Percentiles rank a stretch among this genome's conserved stretches.
These are phyloP conservation scores for Taxidea taxus DNA, from an alignment of 2,113 vertebrate species.

Conservation along the genomic window DNA sequence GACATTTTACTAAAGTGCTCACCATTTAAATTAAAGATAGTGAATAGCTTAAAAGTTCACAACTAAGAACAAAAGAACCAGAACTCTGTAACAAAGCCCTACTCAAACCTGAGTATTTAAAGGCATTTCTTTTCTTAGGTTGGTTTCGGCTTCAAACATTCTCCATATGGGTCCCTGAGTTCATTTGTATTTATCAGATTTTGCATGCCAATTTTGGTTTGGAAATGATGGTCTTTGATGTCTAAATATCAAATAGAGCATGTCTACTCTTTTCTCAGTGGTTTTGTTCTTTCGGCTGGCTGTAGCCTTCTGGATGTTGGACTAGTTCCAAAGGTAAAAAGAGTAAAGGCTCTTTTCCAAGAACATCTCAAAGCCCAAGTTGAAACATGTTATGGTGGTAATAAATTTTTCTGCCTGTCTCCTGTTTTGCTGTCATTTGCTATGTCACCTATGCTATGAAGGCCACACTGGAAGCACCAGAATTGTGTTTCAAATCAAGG, in stretches of 20 bases:
- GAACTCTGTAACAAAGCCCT: not conserved
- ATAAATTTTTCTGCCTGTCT: conserved; percentile 10
- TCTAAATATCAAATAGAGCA: conserved; percentile 6
- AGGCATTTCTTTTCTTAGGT: not conserved
- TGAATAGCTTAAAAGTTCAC: conserved; percentile 42
- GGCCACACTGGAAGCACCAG: not conserved
- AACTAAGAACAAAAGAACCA: not conserved
- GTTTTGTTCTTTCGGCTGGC: not conserved
- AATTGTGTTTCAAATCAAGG: conserved; percentile 20
- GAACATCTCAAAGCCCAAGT: not conserved
- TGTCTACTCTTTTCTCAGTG: not conserved
- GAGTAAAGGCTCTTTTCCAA: conserved; percentile 24
- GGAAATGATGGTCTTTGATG: not conserved
- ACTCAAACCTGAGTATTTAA: not conserved
- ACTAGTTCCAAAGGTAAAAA: conserved; percentile 44
- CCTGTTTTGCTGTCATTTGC: not conserved
- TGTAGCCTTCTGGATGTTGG: conserved; percentile 1
- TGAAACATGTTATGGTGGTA: not conserved
- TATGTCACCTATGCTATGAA: not conserved
- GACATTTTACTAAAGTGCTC: not conserved
- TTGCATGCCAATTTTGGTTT: conserved; percentile 13
- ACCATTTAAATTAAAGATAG: not conserved
- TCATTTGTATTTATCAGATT: conserved; percentile 26
- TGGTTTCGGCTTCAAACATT: not conserved
- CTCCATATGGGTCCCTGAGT: not conserved